Evolutionary conservation across 2,797 vertebrate genomes (phyloP).

Genomic region (Siniperca scherzeri): DNA sequence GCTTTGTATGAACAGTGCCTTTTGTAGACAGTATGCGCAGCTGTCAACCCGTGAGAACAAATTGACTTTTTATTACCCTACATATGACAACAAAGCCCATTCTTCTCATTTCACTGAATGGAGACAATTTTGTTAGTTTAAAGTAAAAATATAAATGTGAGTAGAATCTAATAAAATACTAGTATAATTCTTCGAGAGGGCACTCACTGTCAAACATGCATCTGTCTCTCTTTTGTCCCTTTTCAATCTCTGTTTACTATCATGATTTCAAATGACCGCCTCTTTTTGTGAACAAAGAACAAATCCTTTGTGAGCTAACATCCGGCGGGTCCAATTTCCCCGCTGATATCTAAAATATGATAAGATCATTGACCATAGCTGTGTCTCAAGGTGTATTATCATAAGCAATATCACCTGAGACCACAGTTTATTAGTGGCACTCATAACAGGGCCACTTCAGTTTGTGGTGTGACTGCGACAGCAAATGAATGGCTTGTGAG

Average conservation of each 20-base stretch:
- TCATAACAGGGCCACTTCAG: conserved; percentile 20
- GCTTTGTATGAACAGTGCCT: conserved; percentile 17
- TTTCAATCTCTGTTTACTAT: conserved; percentile 25
- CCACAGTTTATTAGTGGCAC: conserved; percentile 21
- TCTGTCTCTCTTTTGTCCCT: conserved; percentile 37
- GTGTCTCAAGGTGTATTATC: conserved; percentile 10
- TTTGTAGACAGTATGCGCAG: background rate
- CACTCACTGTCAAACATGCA: conserved; percentile 54
- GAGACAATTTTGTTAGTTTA: conserved; percentile 36
- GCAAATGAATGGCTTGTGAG: conserved; percentile 30
- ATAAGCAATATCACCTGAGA: conserved; percentile 2
- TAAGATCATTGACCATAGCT: conserved; percentile 3
- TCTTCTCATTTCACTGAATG: conserved; percentile 3
- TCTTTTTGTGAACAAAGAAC: conserved; percentile 11
- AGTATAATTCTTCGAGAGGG: conserved; percentile 16
- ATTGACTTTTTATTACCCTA: conserved; percentile 11
- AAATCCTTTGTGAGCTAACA: conserved; percentile 14
- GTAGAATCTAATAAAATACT: conserved; percentile 38
- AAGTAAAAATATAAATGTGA: conserved; percentile 40
- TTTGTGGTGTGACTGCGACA: conserved; percentile 22
- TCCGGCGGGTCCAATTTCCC: conserved; percentile 14
- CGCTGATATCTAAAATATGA: conserved; percentile 17
- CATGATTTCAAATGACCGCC: conserved; percentile 5
- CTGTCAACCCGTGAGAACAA: background rate
- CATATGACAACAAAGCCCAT: background rate